Percentiles rank a stretch among this genome's conserved stretches.
These are phyloP conservation scores for Sebastes baramenuke DNA, from an alignment of 2,797 vertebrate species.

Conservation along the genomic window DNA sequence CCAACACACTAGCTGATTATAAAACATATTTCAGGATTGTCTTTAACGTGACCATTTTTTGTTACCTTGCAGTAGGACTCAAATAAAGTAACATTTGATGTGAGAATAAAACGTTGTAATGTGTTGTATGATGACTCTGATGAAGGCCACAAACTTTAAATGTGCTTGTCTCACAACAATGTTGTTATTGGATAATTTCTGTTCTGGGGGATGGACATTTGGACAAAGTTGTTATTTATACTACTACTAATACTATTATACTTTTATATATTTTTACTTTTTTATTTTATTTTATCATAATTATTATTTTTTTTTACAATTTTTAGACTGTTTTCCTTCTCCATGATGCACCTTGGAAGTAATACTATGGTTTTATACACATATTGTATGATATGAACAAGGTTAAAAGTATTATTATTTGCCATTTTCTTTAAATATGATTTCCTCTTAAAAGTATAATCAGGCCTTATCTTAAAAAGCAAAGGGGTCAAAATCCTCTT, in stretches of 20 bases:
- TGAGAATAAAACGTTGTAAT: not conserved
- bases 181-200: not conserved
- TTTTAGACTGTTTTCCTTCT: not conserved
- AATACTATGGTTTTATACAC: not conserved
- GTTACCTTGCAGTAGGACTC: conserved; percentile 2
- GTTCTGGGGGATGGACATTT: not conserved
- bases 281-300: not conserved
- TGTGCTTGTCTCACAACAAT: not conserved
- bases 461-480: not conserved
- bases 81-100: conserved; percentile 36
- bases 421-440: not conserved
- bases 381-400: not conserved
- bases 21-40: not conserved
- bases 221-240: too few relatives aligned
- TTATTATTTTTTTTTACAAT: not conserved
- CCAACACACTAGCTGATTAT: not conserved
- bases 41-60: conserved; percentile 7
- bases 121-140: not conserved
- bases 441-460: not conserved
- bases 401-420: not conserved
- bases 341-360: not conserved
- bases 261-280: not conserved
- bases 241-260: too few relatives aligned
- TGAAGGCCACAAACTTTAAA: not conserved
- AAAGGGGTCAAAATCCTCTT: conserved; percentile 7